Conservation (phyloP, 2,797 vertebrate species). For the Phoxinus dragarum region DNA sequence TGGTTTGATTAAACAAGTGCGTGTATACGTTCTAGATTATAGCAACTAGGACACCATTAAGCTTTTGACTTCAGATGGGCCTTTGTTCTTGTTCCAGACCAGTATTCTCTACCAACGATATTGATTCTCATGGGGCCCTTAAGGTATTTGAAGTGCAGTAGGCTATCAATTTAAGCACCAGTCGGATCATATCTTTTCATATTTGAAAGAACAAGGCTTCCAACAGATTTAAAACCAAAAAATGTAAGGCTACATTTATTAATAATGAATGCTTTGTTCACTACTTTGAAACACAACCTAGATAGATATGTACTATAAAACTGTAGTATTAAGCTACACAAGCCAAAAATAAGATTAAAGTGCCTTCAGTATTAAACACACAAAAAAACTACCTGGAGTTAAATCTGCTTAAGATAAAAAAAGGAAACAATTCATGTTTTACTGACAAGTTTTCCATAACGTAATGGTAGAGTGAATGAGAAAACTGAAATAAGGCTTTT, state of each 20-base stretch:
- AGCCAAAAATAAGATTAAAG: not conserved
- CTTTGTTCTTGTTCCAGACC: slow-evolving; percentile 11
- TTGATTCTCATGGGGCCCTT: slow-evolving; percentile 8
- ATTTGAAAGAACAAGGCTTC: not conserved
- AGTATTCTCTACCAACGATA: slow-evolving; percentile 11
- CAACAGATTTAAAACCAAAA: not conserved
- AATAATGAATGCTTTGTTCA: not conserved
- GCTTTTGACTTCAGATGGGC: slow-evolving; percentile 11
- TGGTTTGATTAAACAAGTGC: slow-evolving; percentile 13
- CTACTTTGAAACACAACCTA: not conserved
- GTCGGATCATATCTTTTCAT: not conserved
- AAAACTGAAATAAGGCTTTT: not conserved
- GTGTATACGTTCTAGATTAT: not conserved
- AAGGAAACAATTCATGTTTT: not conserved
- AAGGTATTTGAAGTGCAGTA: slow-evolving; percentile 1
- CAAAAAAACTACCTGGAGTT: not conserved
- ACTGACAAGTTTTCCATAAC: not conserved
- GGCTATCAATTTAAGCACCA: slow-evolving; percentile 6
- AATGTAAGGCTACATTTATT: not conserved
- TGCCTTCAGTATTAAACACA: too few relatives aligned
- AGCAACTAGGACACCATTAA: slow-evolving; percentile 14
- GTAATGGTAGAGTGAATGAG: not conserved
- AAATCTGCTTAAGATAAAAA: not conserved
- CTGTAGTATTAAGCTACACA: not conserved
- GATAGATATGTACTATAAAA: not conserved